A percentile compares a stretch with the other conserved stretches of the same genome.
Evolutionary conservation across 2,888 invertebrate genomes (phyloP).

Genomic region (Metallyticus violacea): DNA sequence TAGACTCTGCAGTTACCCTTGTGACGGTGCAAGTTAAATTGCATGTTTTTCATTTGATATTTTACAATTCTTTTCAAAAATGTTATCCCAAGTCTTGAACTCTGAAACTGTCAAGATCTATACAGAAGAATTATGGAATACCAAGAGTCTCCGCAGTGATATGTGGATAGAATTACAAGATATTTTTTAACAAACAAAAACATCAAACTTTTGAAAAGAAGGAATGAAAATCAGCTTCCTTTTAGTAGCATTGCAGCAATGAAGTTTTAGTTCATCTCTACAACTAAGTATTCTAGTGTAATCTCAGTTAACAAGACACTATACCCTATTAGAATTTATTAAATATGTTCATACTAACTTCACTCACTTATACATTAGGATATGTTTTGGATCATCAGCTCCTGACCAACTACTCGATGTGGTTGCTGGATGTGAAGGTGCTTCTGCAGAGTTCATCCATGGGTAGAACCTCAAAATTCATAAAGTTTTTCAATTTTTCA

Average conservation of each 20-base stretch:
- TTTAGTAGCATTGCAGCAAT: not conserved
- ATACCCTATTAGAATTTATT: no score
- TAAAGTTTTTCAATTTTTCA: no score
- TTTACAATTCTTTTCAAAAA: not conserved
- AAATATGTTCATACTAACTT: no score
- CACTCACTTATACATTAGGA: no score
- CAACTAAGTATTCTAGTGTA: not conserved
- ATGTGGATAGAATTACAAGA: not conserved
- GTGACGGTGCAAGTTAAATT: not conserved
- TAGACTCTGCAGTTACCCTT: not conserved
- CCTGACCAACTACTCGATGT: no score
- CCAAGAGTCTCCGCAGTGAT: not conserved
- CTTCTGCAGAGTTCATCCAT: no score
- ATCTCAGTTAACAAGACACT: not conserved
- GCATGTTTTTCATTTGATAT: not conserved
- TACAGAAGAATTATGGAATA: not conserved
- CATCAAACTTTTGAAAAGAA: not conserved
- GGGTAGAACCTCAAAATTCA: no score
- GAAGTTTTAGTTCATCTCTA: not conserved
- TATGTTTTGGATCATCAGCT: no score
- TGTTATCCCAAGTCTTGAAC: not conserved
- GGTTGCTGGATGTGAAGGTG: no score
- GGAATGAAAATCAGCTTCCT: not conserved
- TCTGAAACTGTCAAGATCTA: not conserved
- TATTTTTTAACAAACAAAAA: not conserved